Evolutionary conservation across 2,888 invertebrate genomes (phyloP).

Genomic region (Mesorhabditis sp.): DNA sequence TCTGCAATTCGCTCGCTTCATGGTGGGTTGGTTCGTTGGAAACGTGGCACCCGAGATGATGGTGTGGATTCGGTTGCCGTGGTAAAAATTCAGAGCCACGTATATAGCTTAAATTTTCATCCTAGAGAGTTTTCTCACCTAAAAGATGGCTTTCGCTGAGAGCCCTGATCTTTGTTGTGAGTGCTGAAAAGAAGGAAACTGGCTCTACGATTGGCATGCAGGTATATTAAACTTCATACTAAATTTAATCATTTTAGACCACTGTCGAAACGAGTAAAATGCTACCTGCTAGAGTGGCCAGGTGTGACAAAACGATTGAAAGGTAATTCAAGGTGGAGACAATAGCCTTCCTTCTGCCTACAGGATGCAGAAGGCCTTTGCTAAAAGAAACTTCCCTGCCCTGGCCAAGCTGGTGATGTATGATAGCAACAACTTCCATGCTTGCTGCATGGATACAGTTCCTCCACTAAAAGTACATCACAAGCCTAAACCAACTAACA

Average conservation of each 20-base stretch:
- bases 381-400: constrained; percentile 71
- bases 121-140: constrained; percentile 14
- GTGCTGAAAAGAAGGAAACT: constrained; percentile 47
- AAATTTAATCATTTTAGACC: background rate
- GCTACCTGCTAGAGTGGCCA: constrained; percentile 72
- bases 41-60: constrained; percentile 66
- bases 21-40: constrained; percentile 93
- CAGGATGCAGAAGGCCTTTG: constrained; percentile 64
- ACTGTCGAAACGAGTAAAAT: constrained; percentile 59
- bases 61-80: constrained; percentile 69
- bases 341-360: background rate
- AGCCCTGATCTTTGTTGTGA: constrained; percentile 81
- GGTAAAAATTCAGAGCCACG: constrained; percentile 17
- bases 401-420: constrained; percentile 90
- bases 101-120: constrained; percentile 6
- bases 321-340: background rate
- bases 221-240: background rate
- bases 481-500: background rate
- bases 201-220: constrained; percentile 78
- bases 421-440: constrained; percentile 96
- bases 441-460: constrained; percentile 83
- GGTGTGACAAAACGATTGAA: constrained; percentile 46
- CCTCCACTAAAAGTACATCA: constrained; percentile 71
- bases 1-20: constrained; percentile 90
- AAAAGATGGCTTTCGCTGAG: constrained; percentile 85